Base-by-base conservation (phyloP, 2,797 vertebrate species). In the Thunnus albacares region DNA sequence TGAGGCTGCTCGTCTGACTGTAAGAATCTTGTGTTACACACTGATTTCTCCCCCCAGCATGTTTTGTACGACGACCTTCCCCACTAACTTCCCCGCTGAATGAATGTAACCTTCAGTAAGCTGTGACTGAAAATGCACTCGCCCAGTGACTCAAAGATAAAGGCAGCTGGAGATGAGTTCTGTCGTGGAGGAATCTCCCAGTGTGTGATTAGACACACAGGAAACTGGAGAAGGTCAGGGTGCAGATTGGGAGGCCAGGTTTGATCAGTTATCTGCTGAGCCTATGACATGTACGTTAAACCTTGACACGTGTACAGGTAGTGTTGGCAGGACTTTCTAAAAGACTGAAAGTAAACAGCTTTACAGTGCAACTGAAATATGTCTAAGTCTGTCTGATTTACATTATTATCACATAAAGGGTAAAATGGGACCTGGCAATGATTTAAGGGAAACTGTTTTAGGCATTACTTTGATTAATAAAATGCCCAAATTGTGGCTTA, bases 211-310 rank as follows among this genome's bases (percentile, higher is more conserved):
- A 55, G 65, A 56, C 71, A 77, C 59, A 71, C 38, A 6, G 90
- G 83, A 93, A 93, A 94, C 91, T 71, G 41, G 93, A 95, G 92
- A 94, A 92, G 91, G 90, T 93, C 90, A 93, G 66, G 17, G 75
- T 70, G 66, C 35, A 61, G 57, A 62, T 73, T 30, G 72, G 82
- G 80, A 89, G 56, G 76, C 41, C 41, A 22, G 64, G 77, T 87
- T 78, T 55, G 80, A 74, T 66, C 77, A 70, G 84, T 90, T 87
- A 89, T 83, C 85, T 75, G 84, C 77, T 75, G 65, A 84, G 79
- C 76, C 38, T 26, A 18, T 41, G 18, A 51, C 38, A 38, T 28
- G 12, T 24, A 45, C n/a, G 63, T 24, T 24, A 12, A 26, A 47
- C 2, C 30, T 62, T 30, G 14, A 7, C 20, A 57, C 30, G 17